A percentile compares a stretch with the other conserved stretches of the same genome.
phyloP scores from a whole-genome alignment of 2,113 vertebrate genomes.

The Sphyrna mokarran region DNA sequence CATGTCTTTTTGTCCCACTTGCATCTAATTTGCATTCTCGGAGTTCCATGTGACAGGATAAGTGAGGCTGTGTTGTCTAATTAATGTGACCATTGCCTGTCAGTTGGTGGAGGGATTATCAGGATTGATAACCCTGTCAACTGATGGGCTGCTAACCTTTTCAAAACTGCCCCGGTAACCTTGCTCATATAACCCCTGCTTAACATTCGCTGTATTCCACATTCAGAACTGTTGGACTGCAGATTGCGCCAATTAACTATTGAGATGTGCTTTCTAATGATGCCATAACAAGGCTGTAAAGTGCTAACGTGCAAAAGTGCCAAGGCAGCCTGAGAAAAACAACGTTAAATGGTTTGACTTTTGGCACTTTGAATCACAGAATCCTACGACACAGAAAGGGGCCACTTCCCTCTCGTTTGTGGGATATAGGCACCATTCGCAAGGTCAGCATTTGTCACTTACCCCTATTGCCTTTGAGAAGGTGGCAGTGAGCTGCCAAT shows the following conservation, averaged over 20 bases:
- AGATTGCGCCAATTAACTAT: not conserved
- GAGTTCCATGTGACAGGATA: not conserved
- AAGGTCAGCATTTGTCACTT: not conserved
- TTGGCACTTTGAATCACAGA: not conserved
- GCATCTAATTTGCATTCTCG: too few species aligned
- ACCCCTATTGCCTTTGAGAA: not conserved
- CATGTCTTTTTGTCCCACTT: not conserved
- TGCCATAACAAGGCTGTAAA: not conserved
- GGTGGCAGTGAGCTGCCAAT: not conserved
- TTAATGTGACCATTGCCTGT: not conserved
- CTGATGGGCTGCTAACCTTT: slow-evolving; percentile 16
- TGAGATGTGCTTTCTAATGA: not conserved
- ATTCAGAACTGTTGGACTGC: not conserved
- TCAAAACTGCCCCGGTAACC: slow-evolving; percentile 9
- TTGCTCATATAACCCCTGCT: slow-evolving; percentile 7
- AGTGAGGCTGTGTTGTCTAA: not conserved
- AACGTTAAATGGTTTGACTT: not conserved
- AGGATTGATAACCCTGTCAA: slow-evolving; percentile 9
- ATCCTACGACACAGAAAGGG: not conserved
- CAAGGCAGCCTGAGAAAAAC: not conserved
- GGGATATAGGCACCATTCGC: not conserved
- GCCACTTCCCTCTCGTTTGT: not conserved
- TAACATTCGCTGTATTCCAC: not conserved
- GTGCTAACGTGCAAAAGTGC: not conserved
- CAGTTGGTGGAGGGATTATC: not conserved